Base-by-base conservation (phyloP, 23 tunicate species). In the Trididemnum miniatum region DNA sequence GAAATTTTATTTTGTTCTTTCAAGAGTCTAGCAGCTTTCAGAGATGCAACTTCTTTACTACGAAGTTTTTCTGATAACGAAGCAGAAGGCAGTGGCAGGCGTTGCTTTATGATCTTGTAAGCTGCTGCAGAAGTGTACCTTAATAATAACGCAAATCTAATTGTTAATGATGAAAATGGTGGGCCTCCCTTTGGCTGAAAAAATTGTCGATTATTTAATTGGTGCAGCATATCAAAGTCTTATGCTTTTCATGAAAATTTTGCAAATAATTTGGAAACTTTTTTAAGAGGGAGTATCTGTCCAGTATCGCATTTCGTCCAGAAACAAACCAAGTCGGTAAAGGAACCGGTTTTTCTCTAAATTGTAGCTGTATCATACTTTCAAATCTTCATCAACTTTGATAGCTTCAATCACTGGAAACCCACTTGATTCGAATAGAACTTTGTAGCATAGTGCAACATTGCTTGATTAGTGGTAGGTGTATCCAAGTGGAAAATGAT, bases 261-360 rank as follows among this genome's bases (percentile, higher is more conserved):
- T 32, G 20, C 75, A 69, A 33, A 69, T 69, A 69, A 15, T 32
- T 33, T 7, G 75, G 75, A 69, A 69, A 69, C 29, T 69, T 69
- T 3, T 20, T 33, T 33, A 69, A 69, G 9, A 69, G 37, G 7
- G 39, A 31, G 31, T 5, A 69, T n/a, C 75, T 69, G 37, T 32
- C n/a, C 37, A 69, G 37, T 31, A 27, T 32, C 5, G 75, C 75
- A 69, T 69, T 69, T 69, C 75, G 37, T 69, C 37, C 75, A n/a
- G 15, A 5, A 28, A 69, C 75, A 69, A 69, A 69, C 37, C 75
- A 69, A 27, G 75, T 9, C 31, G 75, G 75, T 33, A 69, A 33
- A 69, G 75, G 37, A 32, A 69, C 75, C 4, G 75, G 37, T 5
- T 5, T 69, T 4, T n/a, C 39, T 31, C 37, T 31, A 9, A 69